Conservation (phyloP, 2,797 vertebrate species). For the Sarcoramphus papa region DNA sequence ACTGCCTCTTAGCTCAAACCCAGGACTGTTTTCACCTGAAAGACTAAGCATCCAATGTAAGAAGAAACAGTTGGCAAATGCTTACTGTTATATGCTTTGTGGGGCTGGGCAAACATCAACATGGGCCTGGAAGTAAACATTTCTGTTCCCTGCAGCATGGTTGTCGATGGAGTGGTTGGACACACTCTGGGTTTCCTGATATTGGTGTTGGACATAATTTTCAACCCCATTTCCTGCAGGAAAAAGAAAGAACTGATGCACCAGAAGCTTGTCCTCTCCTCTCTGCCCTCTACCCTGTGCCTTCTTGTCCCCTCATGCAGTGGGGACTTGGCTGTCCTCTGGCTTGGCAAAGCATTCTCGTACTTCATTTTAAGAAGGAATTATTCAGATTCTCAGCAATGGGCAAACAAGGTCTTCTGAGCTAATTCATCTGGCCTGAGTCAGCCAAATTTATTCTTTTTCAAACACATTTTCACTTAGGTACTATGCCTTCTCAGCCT, state of each 20-base stretch:
- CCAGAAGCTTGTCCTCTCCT: not conserved
- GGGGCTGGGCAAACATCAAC: not conserved
- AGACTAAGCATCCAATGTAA: not conserved
- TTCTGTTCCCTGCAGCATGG: not conserved
- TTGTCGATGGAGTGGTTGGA: not conserved
- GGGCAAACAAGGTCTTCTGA: not conserved
- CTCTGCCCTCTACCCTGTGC: not conserved
- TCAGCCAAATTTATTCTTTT: not conserved
- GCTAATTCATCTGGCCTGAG: not conserved
- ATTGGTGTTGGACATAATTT: constrained; percentile 81
- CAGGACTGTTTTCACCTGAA: not conserved
- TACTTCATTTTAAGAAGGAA: not conserved
- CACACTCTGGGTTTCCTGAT: constrained; percentile 68
- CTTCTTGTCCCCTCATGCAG: not conserved
- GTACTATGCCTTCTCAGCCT: not conserved
- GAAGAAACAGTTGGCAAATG: not conserved
- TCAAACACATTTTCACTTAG: not conserved
- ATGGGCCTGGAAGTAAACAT: not conserved
- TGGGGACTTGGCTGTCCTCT: not conserved
- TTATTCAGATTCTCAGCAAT: not conserved
- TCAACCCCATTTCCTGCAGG: constrained; percentile 72
- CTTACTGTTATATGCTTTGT: constrained; percentile 12
- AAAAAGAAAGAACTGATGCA: not conserved
- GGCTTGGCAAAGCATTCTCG: not conserved
- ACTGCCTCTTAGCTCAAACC: not conserved